phyloP scores from a whole-genome alignment of 1,140 invertebrate genomes.

The Carposina sasakii region DNA sequence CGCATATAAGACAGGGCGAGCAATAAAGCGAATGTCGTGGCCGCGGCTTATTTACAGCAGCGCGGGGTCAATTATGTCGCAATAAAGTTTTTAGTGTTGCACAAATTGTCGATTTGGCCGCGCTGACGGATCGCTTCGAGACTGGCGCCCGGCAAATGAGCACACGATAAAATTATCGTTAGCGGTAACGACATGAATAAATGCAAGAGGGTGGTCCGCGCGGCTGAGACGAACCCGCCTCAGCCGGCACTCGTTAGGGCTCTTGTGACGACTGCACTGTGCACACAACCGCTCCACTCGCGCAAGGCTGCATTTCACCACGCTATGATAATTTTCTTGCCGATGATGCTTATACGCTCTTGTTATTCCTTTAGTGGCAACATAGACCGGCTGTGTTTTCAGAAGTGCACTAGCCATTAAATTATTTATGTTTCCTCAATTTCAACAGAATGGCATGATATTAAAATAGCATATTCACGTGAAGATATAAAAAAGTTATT shows the following conservation, averaged over 20 bases:
- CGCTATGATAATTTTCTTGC: slow-evolving; percentile 27
- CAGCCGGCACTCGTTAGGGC: slow-evolving; percentile 47
- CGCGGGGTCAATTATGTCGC: slow-evolving; percentile 60
- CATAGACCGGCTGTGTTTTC: no score
- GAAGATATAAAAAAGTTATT: no score
- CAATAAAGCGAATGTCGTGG: slow-evolving; percentile 22
- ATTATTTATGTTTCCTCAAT: no score
- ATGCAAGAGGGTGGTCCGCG: slow-evolving; percentile 68
- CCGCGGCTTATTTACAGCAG: slow-evolving; percentile 33
- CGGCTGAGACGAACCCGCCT: slow-evolving; percentile 32
- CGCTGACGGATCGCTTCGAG: slow-evolving; percentile 65
- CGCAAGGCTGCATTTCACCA: slow-evolving; percentile 16
- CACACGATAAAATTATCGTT: slow-evolving; percentile 75
- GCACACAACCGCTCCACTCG: slow-evolving; percentile 13
- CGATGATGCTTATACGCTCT: no score
- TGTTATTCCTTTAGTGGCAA: no score
- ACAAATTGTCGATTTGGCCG: slow-evolving; percentile 66
- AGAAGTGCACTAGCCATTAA: no score
- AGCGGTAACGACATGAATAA: slow-evolving; percentile 74
- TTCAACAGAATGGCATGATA: no score
- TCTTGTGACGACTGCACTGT: slow-evolving; percentile 44
- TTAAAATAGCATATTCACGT: no score
- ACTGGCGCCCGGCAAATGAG: slow-evolving; percentile 72
- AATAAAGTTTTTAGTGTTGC: slow-evolving; percentile 69
- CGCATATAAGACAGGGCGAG: slow-evolving; percentile 25